A percentile compares a stretch with the other conserved stretches of the same genome.
These are phyloP conservation scores for Coenobita brevimanus DNA, from an alignment of 1,140 invertebrate species.

Conservation along the genomic window DNA sequence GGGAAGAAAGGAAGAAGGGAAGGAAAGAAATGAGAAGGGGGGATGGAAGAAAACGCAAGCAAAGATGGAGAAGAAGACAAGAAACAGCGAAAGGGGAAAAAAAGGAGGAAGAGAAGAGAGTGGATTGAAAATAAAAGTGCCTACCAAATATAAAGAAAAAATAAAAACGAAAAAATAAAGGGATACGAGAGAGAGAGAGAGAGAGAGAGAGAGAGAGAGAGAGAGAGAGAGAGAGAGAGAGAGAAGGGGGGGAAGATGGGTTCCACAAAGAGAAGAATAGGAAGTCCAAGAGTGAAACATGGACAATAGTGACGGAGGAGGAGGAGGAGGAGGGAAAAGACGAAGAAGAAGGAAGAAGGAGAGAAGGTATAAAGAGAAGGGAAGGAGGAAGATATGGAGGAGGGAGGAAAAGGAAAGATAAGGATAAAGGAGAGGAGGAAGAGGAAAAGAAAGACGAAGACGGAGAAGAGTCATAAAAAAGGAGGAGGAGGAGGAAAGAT, in stretches of 20 bases:
- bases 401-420: not conserved
- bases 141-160: too few species aligned
- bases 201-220: conserved; percentile 26
- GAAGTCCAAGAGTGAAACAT: not conserved
- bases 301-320: not conserved
- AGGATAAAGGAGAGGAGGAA: not conserved
- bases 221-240: conserved; percentile 27
- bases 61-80: too few species aligned
- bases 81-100: too few species aligned
- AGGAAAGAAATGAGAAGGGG: too few species aligned
- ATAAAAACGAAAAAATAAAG: not conserved
- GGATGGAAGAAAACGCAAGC: too few species aligned
- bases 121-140: too few species aligned
- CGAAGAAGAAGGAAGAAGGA: too few species aligned
- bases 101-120: too few species aligned
- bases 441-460: not conserved
- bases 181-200: conserved; percentile 12
- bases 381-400: not conserved
- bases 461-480: not conserved
- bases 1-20: too few species aligned
- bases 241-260: not conserved
- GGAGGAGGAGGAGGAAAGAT: not conserved
- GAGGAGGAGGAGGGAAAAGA: not conserved
- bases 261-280: not conserved
- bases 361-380: not conserved